Percentiles rank a stretch among this genome's conserved stretches.
Conservation (phyloP, 30 jellyfish, hydroid and myxozoan species). For the Turritopsis rubra region DNA sequence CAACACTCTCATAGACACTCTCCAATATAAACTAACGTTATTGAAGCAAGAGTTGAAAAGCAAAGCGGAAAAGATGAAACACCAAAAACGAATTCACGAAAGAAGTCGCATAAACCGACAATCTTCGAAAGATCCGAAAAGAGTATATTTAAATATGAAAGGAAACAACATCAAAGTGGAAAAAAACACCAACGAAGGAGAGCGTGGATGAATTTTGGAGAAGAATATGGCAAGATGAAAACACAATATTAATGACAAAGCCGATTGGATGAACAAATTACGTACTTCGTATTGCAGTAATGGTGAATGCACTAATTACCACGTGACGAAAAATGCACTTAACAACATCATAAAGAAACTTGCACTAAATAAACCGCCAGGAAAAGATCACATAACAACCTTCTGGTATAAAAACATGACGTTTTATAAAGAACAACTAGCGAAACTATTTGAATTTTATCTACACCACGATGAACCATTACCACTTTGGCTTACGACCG, state of each 20-base stretch:
- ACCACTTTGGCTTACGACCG: not conserved
- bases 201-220: slow-evolving; percentile 7
- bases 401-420: slow-evolving; percentile 19
- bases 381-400: slow-evolving; percentile 9
- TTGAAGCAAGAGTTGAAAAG: slow-evolving; percentile 20
- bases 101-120: slow-evolving; percentile 15
- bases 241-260: slow-evolving; percentile 8
- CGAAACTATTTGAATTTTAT: not conserved
- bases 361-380: slow-evolving; percentile 13
- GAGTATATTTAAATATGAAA: not conserved
- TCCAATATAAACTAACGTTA: not conserved
- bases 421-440: not conserved
- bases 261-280: slow-evolving; percentile 12
- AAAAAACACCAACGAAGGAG: not conserved
- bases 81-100: not conserved
- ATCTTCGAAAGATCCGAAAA: not conserved
- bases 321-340: not conserved
- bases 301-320: not conserved
- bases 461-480: not conserved
- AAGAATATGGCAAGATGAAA: slow-evolving; percentile 12
- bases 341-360: not conserved
- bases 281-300: not conserved
- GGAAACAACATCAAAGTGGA: not conserved
- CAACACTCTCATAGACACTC: too few species aligned
- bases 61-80: not conserved